These are phyloP conservation scores for Cataglyphis altisquamis DNA, from an alignment of 2,888 invertebrate species.

Conservation along the genomic window DNA sequence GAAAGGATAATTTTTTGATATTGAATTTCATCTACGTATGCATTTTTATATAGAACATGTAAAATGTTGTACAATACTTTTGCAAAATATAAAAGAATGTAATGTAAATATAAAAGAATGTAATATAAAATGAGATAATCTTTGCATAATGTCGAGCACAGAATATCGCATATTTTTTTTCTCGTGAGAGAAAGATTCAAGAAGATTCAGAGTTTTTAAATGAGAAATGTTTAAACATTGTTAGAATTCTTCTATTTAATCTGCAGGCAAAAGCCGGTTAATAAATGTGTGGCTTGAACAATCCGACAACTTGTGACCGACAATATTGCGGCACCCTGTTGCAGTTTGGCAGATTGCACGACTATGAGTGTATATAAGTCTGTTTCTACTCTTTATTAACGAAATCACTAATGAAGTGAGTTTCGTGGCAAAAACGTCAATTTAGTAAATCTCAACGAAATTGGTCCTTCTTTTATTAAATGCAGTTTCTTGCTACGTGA, in stretches of 20 bases:
- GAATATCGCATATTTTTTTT: background rate
- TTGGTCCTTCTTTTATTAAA: slow-evolving; percentile 39
- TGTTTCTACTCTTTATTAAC: slow-evolving; percentile 12
- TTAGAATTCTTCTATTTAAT: background rate
- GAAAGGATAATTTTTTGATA: background rate
- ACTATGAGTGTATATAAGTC: slow-evolving; percentile 23
- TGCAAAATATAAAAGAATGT: background rate
- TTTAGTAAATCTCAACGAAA: slow-evolving; percentile 44
- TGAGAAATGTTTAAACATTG: background rate
- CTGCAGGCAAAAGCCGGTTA: background rate
- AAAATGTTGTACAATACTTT: background rate
- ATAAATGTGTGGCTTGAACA: background rate
- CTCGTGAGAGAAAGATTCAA: background rate
- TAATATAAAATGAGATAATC: background rate
- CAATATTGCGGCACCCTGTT: slow-evolving; percentile 12
- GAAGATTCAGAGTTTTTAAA: background rate
- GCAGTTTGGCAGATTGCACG: slow-evolving; percentile 7
- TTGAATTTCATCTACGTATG: background rate
- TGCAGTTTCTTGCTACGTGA: slow-evolving; percentile 36
- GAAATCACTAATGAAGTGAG: slow-evolving; percentile 33
- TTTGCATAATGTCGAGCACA: background rate
- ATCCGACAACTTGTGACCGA: slow-evolving; percentile 6
- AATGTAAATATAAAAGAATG: background rate
- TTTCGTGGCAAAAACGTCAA: slow-evolving; percentile 22
- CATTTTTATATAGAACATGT: background rate